Conservation (phyloP, 1,140 invertebrate species). For the Babylonia areolata region DNA sequence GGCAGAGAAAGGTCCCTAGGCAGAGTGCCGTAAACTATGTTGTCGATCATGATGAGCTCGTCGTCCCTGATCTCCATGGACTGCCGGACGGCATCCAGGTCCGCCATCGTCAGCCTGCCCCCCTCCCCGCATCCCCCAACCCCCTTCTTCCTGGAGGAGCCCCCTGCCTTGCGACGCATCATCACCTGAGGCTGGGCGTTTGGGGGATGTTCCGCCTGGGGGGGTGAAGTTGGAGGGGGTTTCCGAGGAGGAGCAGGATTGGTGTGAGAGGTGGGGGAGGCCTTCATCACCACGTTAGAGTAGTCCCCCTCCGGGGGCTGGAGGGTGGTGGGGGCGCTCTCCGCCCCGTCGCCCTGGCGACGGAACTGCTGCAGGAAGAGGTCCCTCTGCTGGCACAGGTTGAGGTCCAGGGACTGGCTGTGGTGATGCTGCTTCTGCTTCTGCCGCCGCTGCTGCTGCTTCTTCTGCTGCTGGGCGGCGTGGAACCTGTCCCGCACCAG, state of each 20-base stretch:
- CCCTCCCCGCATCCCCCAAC: background rate
- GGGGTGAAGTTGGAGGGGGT: background rate
- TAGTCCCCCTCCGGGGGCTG: background rate
- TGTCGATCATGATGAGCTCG: conserved; percentile 37
- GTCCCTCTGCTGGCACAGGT: conserved; percentile 26
- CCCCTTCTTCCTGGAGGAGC: background rate
- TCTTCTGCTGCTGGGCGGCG: background rate
- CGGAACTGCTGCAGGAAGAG: background rate
- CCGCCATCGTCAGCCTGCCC: background rate
- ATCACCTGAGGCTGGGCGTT: background rate
- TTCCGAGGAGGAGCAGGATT: background rate
- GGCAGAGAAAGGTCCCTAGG: conserved; percentile 33
- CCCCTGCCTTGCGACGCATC: background rate
- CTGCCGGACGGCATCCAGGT: conserved; percentile 1
- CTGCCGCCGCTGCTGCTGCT: no score
- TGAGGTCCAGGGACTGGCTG: conserved; percentile 12
- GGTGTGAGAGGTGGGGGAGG: background rate
- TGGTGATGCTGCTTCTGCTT: background rate
- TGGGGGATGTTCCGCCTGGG: background rate
- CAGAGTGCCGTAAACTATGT: conserved; percentile 33
- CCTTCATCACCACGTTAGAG: background rate
- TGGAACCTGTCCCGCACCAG: background rate
- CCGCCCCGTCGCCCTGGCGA: conserved; percentile 15
- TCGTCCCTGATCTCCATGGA: conserved; percentile 37
- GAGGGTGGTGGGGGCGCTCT: background rate